phyloP scores from a whole-genome alignment of 1,140 invertebrate species.

The Caenorhabditis elegans region WBcel235 BX284603.4:897501-898000 shows the following conservation, averaged over 20 bases:
- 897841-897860: background rate
- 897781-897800: slow-evolving; percentile 10
- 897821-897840: background rate
- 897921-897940: no score
- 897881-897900: no score
- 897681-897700: background rate
- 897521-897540: background rate
- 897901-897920: no score
- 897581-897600: background rate
- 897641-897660: background rate
- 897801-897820: background rate
- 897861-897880: no score
- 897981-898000: no score
- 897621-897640: background rate
- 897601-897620: background rate
- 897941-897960: no score
- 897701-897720: background rate
- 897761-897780: background rate
- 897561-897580: background rate
- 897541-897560: background rate
- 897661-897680: background rate
- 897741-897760: background rate
- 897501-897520: background rate
- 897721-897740: background rate
- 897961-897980: no score